These are phyloP conservation scores for Capreolus pygargus DNA, from an alignment of 2,113 vertebrate genomes.

Conservation along the genomic window DNA sequence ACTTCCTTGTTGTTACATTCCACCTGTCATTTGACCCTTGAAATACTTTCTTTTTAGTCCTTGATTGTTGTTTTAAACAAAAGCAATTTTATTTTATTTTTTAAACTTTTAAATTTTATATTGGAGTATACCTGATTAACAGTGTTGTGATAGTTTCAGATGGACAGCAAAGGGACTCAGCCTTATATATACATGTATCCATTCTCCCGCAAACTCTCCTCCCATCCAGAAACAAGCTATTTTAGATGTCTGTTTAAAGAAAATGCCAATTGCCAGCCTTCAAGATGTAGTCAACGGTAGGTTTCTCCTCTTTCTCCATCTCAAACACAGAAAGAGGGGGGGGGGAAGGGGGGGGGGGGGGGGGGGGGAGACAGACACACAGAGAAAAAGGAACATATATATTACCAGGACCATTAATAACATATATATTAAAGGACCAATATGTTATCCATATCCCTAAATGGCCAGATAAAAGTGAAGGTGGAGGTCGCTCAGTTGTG, in stretches of 20 bases:
- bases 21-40: not conserved
- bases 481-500: not conserved
- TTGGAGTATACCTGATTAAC: not conserved
- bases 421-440: not conserved
- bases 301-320: not conserved
- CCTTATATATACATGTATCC: not conserved
- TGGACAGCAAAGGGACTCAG: not conserved
- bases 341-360: not conserved
- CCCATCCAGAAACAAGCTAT: not conserved
- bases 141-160: not conserved
- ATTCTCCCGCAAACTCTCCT: not conserved
- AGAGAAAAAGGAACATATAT: not conserved
- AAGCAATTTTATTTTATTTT: not conserved
- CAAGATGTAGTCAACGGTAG: not conserved
- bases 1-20: not conserved
- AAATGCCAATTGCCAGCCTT: slow-evolving; percentile 7
- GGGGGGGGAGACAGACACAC: not conserved
- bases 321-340: not conserved
- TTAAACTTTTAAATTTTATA: not conserved
- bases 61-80: not conserved
- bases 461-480: not conserved
- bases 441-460: not conserved
- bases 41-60: slow-evolving; percentile 14
- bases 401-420: not conserved
- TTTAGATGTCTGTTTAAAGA: slow-evolving; percentile 22